Base-by-base conservation (phyloP, 2,113 vertebrate genomes). In the Theropithecus gelada region DNA sequence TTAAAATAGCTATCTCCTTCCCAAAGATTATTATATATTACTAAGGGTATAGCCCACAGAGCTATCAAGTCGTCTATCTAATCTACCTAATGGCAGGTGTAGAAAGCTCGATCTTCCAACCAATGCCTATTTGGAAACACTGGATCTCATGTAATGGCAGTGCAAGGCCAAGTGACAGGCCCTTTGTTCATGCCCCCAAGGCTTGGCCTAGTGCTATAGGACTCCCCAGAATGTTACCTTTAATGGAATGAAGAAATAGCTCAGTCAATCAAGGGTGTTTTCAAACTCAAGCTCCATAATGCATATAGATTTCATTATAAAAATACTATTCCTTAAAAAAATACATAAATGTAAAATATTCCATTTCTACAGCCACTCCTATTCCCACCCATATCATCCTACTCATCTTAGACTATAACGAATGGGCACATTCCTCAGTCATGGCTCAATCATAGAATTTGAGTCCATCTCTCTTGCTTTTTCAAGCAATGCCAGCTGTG, bases 301-400 rank as follows among this genome's bases (percentile, higher is more conserved):
- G 66, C 83, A 95, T 89, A 97, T 93, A 83, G 92, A 97, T 98
- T 96, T 98, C 93, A 90, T 98, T 99, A 99, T 93, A 99, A 99
- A 99, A 99, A 99, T 99, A 99, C 95, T 97, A 97, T 97, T 98
- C 97, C 96, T 98, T 98, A 99, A 99, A 98, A 99, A 99, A 99
- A 98, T 98, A 98, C 97, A 96, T 83, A 98, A 98, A 98, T 97
- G 98, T 98, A 98, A 98, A 98, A 97, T 97, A 98, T 75, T 97
- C 96, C 79, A 32, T 97, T 96, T 98, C 97, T 93, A 83, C 92
- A 85, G 75, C 94, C 94, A 94, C 98, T 98, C 96, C 96, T 94
- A 22, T 94, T 97, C 94, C 64, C 89, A 95, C 97, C 97, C 97
- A 68, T 78, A 93, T 66, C 85, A 78, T 18, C 64, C 66, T 82